Conservation (phyloP, 1,140 invertebrate genomes). For the Cydia pomonella region DNA sequence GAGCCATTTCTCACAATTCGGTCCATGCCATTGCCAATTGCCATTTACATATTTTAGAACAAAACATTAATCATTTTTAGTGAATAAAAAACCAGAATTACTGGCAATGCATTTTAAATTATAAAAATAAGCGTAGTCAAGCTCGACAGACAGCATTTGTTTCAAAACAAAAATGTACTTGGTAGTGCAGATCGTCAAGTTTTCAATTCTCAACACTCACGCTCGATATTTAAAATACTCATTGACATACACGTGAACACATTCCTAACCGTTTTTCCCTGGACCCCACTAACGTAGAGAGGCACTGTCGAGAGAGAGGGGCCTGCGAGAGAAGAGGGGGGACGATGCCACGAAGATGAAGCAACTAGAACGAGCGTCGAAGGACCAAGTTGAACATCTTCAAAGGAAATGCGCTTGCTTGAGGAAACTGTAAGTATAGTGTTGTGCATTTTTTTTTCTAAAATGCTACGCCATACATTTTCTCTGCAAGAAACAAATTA, state of each 20-base stretch:
- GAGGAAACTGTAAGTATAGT: slow-evolving; percentile 74
- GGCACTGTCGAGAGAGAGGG: slow-evolving; percentile 70
- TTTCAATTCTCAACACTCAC: not conserved
- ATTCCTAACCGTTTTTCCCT: slow-evolving; percentile 52
- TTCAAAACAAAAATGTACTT: not conserved
- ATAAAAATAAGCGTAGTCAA: slow-evolving; percentile 5
- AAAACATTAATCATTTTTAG: not conserved
- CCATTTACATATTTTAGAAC: slow-evolving; percentile 10
- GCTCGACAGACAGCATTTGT: not conserved
- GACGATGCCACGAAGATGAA: slow-evolving; percentile 63
- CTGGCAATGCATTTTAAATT: slow-evolving; percentile 26
- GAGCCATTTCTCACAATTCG: not conserved
- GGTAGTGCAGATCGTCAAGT: slow-evolving; percentile 13
- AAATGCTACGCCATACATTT: too few species aligned
- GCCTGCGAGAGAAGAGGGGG: slow-evolving; percentile 62
- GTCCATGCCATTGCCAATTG: not conserved
- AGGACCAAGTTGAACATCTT: slow-evolving; percentile 76
- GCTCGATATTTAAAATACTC: slow-evolving; percentile 19
- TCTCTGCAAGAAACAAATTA: too few species aligned
- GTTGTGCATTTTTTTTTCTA: too few species aligned
- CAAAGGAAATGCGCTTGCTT: slow-evolving; percentile 77
- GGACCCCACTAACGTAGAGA: slow-evolving; percentile 68
- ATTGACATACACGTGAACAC: slow-evolving; percentile 29
- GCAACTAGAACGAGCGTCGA: slow-evolving; percentile 55
- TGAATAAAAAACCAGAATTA: slow-evolving; percentile 1